Base-by-base conservation (phyloP, 2,888 invertebrate species). In the Hemithea aestivaria region DNA sequence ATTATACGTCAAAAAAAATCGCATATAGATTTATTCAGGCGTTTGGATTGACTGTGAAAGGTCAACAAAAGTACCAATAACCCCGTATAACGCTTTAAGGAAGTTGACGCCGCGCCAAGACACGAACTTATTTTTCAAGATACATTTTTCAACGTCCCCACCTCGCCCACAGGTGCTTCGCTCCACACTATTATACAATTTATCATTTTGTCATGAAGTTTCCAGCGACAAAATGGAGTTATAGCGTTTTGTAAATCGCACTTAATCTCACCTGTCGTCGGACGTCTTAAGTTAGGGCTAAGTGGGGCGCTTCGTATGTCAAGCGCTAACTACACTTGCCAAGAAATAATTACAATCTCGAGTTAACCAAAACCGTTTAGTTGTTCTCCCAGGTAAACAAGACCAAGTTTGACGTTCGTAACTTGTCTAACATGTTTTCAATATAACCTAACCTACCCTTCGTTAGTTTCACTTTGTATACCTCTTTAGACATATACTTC, bases 191-290 rank as follows among this genome's bases (percentile, higher is more conserved):
- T 41, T 43, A 40, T 35, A 31, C 45, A 45, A 49, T 51, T 49
- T 45, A 49, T 53, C 50, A 54, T 49, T 44, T 42, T 39, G 39
- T 38, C 40, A 27, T 41, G 34, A 52, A 47, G 48, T 50, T 52
- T 45, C 48, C 35, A 40, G 45, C 37, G 48, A 42, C 45, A 45
- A 38, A 48, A 46, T 51, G 27, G 37, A 49, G 44, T 47, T 40
- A 48, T 52, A 59, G 51, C 56, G 59, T 63, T 58, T 58, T 56
- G 56, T 56, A 53, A 58, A 59, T 62, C 56, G 44, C 40, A 57
- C 58, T 66, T 66, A 64, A 65, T 59, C 62, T 58, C 54, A 68
- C 65, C 66, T 71, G 66, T 63, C 64, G 58, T 46, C 56, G 53
- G 25, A 20, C 39, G 44, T 52, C 50, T 51, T 51, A 51, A 53